These are phyloP conservation scores for Yponomeuta cagnagella DNA, from an alignment of 2,888 invertebrate genomes.

Conservation along the genomic window DNA sequence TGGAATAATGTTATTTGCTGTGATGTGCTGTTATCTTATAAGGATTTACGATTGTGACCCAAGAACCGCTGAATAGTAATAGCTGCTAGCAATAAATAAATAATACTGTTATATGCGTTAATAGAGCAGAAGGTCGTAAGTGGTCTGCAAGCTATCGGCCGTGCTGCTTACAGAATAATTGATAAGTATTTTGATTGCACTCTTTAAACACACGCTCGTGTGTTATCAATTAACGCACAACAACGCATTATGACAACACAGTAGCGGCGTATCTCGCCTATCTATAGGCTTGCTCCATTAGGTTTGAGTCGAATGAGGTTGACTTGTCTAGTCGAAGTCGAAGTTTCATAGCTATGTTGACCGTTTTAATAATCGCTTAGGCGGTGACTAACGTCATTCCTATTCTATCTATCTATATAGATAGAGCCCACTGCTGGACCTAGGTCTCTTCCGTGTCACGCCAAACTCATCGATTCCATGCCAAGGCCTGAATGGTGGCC, in stretches of 20 bases:
- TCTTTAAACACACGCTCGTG: neutral
- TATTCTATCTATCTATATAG: too few species aligned
- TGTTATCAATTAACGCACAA: neutral
- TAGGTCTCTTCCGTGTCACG: too few species aligned
- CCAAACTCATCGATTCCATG: too few species aligned
- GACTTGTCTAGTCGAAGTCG: neutral
- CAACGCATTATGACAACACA: neutral
- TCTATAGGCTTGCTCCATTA: neutral
- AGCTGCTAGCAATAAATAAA: neutral
- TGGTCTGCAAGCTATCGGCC: neutral
- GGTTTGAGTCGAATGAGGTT: neutral
- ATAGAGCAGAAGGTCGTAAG: conserved; percentile 2
- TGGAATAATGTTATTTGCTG: neutral
- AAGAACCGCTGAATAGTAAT: conserved; percentile 3
- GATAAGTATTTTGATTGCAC: conserved; percentile 10
- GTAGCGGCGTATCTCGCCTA: neutral
- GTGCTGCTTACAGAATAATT: neutral
- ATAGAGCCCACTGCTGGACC: too few species aligned
- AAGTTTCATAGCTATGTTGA: neutral
- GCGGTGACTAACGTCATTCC: neutral
- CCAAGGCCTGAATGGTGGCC: too few species aligned
- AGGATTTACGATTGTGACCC: conserved; percentile 13
- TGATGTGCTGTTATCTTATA: conserved; percentile 4
- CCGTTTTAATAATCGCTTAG: neutral
- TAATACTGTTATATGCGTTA: neutral